These are phyloP conservation scores for Aphrophora alni DNA, from an alignment of 2,888 invertebrate genomes.

Conservation along the genomic window DNA sequence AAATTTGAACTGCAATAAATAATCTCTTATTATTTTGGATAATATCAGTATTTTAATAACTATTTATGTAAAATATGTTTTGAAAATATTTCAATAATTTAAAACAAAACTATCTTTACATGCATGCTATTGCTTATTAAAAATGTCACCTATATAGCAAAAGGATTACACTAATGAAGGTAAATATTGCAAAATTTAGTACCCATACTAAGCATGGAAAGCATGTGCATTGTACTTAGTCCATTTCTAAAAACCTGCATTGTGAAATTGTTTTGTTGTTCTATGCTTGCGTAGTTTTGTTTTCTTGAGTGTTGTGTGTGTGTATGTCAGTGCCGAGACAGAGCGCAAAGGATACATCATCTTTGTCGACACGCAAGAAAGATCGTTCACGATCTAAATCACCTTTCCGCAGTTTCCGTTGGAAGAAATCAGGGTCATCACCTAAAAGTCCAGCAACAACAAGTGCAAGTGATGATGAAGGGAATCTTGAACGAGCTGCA, in stretches of 20 bases:
- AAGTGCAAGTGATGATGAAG: constrained; percentile 83
- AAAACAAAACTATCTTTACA: neutral
- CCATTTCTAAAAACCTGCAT: neutral
- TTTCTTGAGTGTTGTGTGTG: constrained; percentile 32
- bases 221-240: neutral
- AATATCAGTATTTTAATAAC: no score
- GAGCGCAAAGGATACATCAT: constrained; percentile 37
- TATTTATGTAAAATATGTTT: no score
- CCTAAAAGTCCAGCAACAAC: constrained; percentile 61
- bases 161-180: neutral
- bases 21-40: no score
- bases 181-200: neutral
- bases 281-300: constrained; percentile 7
- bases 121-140: neutral
- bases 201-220: neutral
- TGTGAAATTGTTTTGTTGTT: neutral
- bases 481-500: constrained; percentile 61
- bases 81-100: no score
- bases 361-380: constrained; percentile 59
- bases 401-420: constrained; percentile 91
- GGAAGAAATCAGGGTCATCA: constrained; percentile 73
- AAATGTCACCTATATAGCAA: neutral
- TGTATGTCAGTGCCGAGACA: constrained; percentile 32
- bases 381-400: constrained; percentile 91
- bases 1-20: no score